phyloP scores from a whole-genome alignment of 2,888 invertebrate species.

The Ethmia dodecea region DNA sequence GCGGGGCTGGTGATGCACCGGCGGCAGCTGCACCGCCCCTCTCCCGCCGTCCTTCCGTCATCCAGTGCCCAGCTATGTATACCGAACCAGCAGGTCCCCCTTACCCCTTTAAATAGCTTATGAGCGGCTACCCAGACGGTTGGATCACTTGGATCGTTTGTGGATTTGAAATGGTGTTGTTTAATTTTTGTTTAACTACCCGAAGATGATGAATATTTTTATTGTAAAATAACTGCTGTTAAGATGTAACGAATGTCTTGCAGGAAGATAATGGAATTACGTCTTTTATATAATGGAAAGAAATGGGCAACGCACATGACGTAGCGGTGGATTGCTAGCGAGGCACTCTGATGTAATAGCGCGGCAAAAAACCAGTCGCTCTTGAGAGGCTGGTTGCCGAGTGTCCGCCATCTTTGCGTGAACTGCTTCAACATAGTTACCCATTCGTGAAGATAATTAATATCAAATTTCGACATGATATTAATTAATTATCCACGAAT shows the following conservation, averaged over 20 bases:
- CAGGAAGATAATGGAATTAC: conserved; percentile 12
- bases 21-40: conserved; percentile 65
- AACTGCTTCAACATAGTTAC: neutral
- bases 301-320: conserved; percentile 12
- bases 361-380: conserved; percentile 50
- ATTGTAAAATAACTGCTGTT: too few species aligned
- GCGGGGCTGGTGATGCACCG: conserved; percentile 52
- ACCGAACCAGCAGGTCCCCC: conserved; percentile 24
- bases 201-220: too few species aligned
- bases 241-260: too few species aligned
- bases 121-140: conserved; percentile 7
- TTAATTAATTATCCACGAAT: too few species aligned
- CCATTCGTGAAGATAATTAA: too few species aligned
- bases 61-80: conserved; percentile 30
- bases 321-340: conserved; percentile 23
- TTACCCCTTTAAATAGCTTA: conserved; percentile 31
- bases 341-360: conserved; percentile 46
- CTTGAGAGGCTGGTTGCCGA: conserved; percentile 33
- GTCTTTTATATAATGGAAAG: conserved; percentile 20
- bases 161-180: too few species aligned
- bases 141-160: too few species aligned
- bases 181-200: too few species aligned
- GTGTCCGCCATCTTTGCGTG: conserved; percentile 21
- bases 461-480: too few species aligned
- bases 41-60: conserved; percentile 44